Conservation (phyloP, 2,797 vertebrate genomes). For the Cyprinella venusta region DNA sequence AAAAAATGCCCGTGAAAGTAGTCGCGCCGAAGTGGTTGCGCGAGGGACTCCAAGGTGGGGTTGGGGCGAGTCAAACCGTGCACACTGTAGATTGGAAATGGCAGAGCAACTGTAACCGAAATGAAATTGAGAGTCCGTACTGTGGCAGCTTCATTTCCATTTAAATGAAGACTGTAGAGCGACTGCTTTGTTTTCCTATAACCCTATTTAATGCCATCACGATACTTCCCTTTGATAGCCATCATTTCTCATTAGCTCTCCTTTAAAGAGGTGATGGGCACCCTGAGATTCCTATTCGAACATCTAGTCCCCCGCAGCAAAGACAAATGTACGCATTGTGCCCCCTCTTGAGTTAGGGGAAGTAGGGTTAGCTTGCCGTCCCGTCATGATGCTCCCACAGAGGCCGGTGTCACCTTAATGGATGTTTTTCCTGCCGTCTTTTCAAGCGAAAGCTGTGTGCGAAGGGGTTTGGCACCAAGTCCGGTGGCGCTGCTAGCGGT, state of each 20-base stretch:
- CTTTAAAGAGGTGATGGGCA: constrained; percentile 67
- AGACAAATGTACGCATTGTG: constrained; percentile 81
- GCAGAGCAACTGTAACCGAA: constrained; percentile 67
- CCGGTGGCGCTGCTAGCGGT: constrained; percentile 28
- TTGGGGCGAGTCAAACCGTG: constrained; percentile 35
- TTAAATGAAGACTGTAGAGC: constrained; percentile 73
- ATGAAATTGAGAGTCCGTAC: constrained; percentile 75
- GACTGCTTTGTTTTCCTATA: constrained; percentile 78
- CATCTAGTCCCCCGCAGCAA: constrained; percentile 73
- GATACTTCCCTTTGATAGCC: constrained; percentile 82
- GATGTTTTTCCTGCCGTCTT: constrained; percentile 46
- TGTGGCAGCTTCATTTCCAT: constrained; percentile 78
- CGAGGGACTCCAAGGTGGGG: constrained; percentile 18
- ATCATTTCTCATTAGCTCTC: constrained; percentile 78
- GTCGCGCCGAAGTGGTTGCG: constrained; percentile 43
- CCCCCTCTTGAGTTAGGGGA: constrained; percentile 66
- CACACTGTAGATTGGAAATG: constrained; percentile 53
- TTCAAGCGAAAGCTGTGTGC: constrained; percentile 34
- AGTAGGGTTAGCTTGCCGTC: constrained; percentile 70
- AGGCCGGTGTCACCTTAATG: constrained; percentile 46
- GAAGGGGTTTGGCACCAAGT: constrained; percentile 41
- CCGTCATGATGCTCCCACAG: constrained; percentile 26
- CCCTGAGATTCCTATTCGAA: constrained; percentile 74
- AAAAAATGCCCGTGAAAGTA: constrained; percentile 72
- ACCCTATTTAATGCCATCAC: constrained; percentile 75